A percentile compares a stretch with the other conserved stretches of the same genome.
Conservation (phyloP, 2,797 vertebrate genomes). For the Coilia nasus region DNA sequence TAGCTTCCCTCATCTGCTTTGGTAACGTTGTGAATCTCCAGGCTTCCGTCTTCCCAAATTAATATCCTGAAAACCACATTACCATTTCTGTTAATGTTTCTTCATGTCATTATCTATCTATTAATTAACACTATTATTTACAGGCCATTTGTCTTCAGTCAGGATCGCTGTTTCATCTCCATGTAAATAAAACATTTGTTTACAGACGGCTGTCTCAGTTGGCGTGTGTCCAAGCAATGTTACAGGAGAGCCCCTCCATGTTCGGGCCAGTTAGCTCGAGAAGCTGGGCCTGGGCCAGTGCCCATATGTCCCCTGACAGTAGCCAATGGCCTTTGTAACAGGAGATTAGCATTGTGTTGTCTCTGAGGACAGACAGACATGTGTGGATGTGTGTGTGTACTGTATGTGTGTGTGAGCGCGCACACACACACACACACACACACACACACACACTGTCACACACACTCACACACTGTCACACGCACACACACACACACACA, state of each 20-base stretch:
- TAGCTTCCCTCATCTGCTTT: slow-evolving; percentile 87
- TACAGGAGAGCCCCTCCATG: neutral
- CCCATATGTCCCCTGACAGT: slow-evolving; percentile 4
- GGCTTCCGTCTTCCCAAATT: slow-evolving; percentile 92
- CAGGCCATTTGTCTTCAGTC: neutral
- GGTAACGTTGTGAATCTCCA: slow-evolving; percentile 92
- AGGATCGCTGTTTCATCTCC: neutral
- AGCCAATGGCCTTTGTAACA: slow-evolving; percentile 39
- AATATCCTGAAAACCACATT: slow-evolving; percentile 73
- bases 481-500: no score
- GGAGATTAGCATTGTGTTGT: slow-evolving; percentile 65
- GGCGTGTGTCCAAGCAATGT: neutral
- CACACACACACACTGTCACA: no score
- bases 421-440: no score
- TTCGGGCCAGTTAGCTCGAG: neutral
- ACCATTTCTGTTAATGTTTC: neutral
- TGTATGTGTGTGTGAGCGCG: no score
- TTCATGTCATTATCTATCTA: neutral
- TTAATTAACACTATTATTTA: neutral
- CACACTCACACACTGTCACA: no score
- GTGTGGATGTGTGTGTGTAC: slow-evolving; percentile 30
- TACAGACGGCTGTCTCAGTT: neutral
- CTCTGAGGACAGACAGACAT: slow-evolving; percentile 41
- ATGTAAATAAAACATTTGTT: slow-evolving; percentile 18
- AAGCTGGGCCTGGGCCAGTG: neutral